Evolutionary conservation across 2,113 vertebrate species (phyloP).

Genomic region (Vanacampus margaritifer): DNA sequence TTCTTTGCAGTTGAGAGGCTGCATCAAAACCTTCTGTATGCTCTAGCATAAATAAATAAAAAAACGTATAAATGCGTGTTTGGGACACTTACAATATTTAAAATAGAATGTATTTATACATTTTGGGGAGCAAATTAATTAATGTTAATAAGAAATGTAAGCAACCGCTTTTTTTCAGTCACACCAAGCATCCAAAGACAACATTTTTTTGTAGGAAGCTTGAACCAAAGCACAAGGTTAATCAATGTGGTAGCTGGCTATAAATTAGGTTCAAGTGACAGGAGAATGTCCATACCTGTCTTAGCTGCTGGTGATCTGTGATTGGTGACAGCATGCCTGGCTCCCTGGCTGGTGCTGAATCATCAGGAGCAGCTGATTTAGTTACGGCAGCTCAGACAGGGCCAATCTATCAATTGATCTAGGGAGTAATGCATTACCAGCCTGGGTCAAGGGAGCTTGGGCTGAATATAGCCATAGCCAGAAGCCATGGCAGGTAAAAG

Average conservation of each 20-base stretch:
- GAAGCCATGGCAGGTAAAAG: slow-evolving; percentile 41
- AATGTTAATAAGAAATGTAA: slow-evolving; percentile 44
- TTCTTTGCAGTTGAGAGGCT: no score
- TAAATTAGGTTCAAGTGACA: slow-evolving; percentile 75
- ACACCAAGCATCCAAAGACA: slow-evolving; percentile 33
- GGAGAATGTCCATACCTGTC: slow-evolving; percentile 70
- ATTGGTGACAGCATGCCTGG: slow-evolving; percentile 71
- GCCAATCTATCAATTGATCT: slow-evolving; percentile 69
- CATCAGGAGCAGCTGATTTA: slow-evolving; percentile 70
- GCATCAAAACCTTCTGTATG: no score
- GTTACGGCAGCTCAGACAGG: slow-evolving; percentile 62
- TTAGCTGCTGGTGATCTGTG: slow-evolving; percentile 62
- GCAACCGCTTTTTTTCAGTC: slow-evolving; percentile 47
- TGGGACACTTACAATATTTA: no score
- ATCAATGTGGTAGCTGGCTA: slow-evolving; percentile 72
- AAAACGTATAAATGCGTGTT: no score
- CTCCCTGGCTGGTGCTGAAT: slow-evolving; percentile 72
- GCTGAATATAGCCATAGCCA: slow-evolving; percentile 58
- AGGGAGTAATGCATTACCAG: slow-evolving; percentile 57
- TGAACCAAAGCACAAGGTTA: slow-evolving; percentile 74
- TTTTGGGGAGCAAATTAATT: no score
- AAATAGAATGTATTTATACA: no score
- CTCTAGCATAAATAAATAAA: no score
- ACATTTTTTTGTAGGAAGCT: slow-evolving; percentile 56
- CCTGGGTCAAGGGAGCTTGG: slow-evolving; percentile 62